Conservation (phyloP, 2,797 vertebrate species). For the Atherinosoma microstoma region DNA sequence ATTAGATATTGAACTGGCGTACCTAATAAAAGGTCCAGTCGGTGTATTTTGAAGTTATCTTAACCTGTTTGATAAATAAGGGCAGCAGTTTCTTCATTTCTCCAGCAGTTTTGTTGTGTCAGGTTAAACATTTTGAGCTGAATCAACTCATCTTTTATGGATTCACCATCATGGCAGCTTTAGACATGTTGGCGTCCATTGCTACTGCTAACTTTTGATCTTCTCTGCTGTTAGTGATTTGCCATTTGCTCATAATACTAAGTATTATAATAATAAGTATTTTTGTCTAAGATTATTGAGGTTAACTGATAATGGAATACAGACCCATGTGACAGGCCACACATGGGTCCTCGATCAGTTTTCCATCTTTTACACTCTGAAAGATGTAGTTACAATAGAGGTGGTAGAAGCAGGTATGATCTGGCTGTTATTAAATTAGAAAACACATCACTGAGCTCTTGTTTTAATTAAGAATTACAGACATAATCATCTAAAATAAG, state of each 20-base stretch:
- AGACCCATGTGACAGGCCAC: not conserved
- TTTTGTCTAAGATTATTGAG: not conserved
- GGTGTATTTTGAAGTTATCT: not conserved
- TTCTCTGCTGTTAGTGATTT: not conserved
- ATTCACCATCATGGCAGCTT: not conserved
- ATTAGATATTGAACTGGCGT: no score
- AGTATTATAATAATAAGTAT: no score
- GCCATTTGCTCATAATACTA: not conserved
- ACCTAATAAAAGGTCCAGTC: no score
- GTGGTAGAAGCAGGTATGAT: not conserved
- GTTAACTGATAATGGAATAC: not conserved
- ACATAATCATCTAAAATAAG: not conserved
- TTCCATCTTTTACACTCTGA: not conserved
- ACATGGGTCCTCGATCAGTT: accelerated
- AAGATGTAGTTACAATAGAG: not conserved
- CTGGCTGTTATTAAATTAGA: not conserved
- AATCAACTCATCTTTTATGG: not conserved
- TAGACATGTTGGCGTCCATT: conserved; percentile 1
- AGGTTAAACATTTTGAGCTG: not conserved
- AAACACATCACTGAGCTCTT: not conserved
- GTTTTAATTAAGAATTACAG: not conserved
- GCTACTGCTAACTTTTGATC: not conserved
- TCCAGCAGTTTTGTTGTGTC: not conserved
- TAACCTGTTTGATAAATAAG: not conserved
- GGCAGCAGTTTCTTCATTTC: no score